phyloP scores from a whole-genome alignment of 2,888 invertebrate genomes.

The Sphaerophoria rueppellii region DNA sequence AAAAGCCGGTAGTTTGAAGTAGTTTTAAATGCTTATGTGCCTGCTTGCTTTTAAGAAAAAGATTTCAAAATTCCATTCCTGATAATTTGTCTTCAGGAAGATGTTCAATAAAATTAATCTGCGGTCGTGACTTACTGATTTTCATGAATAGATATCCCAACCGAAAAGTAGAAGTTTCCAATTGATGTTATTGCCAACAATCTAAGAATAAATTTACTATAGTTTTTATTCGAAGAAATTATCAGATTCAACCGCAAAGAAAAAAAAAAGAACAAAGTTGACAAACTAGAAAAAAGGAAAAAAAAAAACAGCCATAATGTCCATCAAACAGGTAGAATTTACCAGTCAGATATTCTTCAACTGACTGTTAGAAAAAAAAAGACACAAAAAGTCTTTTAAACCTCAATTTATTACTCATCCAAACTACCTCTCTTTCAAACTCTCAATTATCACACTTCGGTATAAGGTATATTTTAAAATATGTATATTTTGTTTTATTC shows the following conservation, averaged over 20 bases:
- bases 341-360: background rate
- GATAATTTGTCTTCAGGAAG: too few relatives aligned
- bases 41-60: too few relatives aligned
- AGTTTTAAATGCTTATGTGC: too few relatives aligned
- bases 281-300: background rate
- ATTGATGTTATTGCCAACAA: background rate
- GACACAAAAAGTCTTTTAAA: background rate
- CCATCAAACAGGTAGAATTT: background rate
- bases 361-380: background rate
- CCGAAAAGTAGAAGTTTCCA: background rate
- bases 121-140: background rate
- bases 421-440: background rate
- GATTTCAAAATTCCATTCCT: too few relatives aligned
- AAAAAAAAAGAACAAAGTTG: background rate
- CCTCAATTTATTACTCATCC: conserved; percentile 13
- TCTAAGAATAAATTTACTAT: too few relatives aligned
- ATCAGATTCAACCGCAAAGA: background rate
- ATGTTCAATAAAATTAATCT: too few relatives aligned
- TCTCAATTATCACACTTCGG: background rate
- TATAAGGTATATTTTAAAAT: background rate
- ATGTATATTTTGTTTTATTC: background rate
- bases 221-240: background rate
- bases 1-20: too few relatives aligned
- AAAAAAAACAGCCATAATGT: background rate
- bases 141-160: too few relatives aligned